Conservation (phyloP, 1,140 invertebrate species). For the Eriosoma lanigerum region DNA sequence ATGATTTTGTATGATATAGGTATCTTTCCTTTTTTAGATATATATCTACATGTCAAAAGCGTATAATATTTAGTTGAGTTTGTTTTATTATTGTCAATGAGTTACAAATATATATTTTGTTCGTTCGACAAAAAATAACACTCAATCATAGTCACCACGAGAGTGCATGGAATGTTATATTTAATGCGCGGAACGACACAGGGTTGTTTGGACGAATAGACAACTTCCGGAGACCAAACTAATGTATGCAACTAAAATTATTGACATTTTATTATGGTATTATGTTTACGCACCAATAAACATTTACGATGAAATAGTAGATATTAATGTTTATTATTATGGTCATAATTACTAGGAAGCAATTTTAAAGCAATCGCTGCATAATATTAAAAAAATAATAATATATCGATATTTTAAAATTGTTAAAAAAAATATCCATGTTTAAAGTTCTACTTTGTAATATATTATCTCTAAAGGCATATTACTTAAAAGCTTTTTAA, state of each 20-base stretch:
- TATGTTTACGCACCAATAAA: no score
- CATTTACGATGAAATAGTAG: no score
- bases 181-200: background rate
- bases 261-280: background rate
- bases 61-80: background rate
- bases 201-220: background rate
- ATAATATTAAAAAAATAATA: no score
- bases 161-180: background rate
- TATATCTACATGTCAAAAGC: background rate
- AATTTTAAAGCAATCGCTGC: no score
- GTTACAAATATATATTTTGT: background rate
- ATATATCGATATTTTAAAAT: no score
- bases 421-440: no score
- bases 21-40: background rate
- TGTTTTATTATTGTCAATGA: background rate
- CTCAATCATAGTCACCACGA: conserved; percentile 1
- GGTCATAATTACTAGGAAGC: no score
- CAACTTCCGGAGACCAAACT: background rate
- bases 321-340: no score
- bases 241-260: conserved; percentile 1
- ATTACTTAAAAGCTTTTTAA: no score
- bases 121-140: background rate
- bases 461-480: no score
- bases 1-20: no score
- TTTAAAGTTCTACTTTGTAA: no score